Evolutionary conservation across 2,888 invertebrate species (phyloP).

Genomic region (Mimumesa dahlbomi): DNA sequence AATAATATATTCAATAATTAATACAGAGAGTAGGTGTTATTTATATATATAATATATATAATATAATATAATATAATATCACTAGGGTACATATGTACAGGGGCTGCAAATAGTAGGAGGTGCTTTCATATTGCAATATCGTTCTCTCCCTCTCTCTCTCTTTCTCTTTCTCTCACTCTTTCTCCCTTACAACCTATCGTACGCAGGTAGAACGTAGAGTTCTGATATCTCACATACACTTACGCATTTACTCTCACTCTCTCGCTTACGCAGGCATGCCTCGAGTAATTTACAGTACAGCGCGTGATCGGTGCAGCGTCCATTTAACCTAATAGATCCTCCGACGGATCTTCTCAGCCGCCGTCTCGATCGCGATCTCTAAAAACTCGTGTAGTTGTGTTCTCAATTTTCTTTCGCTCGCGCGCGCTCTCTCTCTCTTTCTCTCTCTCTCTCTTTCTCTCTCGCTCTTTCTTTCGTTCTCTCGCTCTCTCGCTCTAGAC

Average conservation of each 20-base stretch:
- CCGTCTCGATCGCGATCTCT: conserved; percentile 1
- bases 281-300: conserved; percentile 49
- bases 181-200: conserved; percentile 36
- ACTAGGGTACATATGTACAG: conserved; percentile 80
- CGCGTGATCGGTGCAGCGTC: conserved; percentile 37
- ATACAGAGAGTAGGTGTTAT: conserved; percentile 75
- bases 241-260: conserved; percentile 9
- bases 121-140: conserved; percentile 77
- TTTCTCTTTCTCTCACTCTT: too few relatives aligned
- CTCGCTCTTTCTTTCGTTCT: too few relatives aligned
- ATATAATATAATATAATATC: conserved; percentile 78
- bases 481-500: too few relatives aligned
- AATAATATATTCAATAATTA: conserved; percentile 79
- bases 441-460: too few relatives aligned
- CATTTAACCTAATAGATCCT: conserved; percentile 18
- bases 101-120: conserved; percentile 74
- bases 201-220: conserved; percentile 55
- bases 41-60: conserved; percentile 73
- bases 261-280: conserved; percentile 22
- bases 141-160: too few relatives aligned
- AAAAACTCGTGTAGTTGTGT: conserved; percentile 2
- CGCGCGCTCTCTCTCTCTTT: conserved; percentile 25
- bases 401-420: background rate
- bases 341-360: background rate
- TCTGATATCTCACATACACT: background rate